Evolutionary conservation across 2,113 vertebrate genomes (phyloP).

Genomic region (Myiagra hebetior): DNA sequence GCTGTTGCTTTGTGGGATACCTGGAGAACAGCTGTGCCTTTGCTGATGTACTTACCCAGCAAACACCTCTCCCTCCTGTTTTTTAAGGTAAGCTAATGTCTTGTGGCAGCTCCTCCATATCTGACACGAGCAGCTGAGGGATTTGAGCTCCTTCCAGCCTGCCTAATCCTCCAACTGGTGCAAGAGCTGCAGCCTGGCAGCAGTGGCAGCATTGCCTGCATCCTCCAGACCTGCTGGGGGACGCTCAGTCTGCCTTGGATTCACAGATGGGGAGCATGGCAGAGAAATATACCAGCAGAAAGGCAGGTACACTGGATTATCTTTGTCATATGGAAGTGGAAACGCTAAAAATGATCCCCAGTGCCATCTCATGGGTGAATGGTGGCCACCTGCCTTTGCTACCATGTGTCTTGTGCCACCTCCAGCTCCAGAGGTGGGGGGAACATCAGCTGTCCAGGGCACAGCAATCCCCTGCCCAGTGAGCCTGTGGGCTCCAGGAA

Average conservation of each 20-base stretch:
- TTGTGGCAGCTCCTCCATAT: background rate
- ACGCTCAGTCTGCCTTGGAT: background rate
- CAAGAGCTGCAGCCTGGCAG: background rate
- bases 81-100: background rate
- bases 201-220: background rate
- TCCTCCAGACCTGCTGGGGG: background rate
- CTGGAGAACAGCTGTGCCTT: background rate
- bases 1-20: background rate
- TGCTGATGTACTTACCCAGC: background rate
- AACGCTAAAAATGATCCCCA: background rate
- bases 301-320: background rate
- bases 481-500: background rate
- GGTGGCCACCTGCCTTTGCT: background rate
- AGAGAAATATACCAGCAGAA: background rate
- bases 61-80: background rate
- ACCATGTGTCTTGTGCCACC: background rate
- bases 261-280: background rate
- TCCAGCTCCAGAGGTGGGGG: background rate
- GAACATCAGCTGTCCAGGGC: background rate
- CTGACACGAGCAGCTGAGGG: background rate
- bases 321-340: background rate
- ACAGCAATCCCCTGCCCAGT: background rate
- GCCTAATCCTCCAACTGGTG: constrained; percentile 12
- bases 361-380: background rate
- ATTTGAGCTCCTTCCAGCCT: constrained; percentile 5